A percentile compares a stretch with the other conserved stretches of the same genome.
phyloP scores from a whole-genome alignment of 2,888 invertebrate genomes.

The Halictus ligatus region DNA sequence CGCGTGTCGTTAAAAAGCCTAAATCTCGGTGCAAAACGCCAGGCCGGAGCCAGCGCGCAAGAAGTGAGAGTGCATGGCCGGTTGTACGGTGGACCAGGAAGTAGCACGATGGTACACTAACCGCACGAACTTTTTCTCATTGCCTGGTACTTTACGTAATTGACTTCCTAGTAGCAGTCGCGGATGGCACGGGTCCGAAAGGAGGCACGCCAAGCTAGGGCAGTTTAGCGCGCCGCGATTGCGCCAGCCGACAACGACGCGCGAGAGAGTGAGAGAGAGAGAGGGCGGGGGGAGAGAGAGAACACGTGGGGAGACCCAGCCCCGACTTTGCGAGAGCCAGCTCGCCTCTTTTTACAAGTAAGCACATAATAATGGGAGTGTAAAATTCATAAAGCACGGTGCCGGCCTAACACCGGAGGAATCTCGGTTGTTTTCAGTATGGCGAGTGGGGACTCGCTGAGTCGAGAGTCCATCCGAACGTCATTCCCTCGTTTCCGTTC shows the following conservation, averaged over 20 bases:
- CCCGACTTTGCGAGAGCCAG: not conserved
- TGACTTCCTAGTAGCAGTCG: slow-evolving; percentile 63
- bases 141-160: slow-evolving; percentile 65
- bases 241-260: not conserved
- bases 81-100: slow-evolving; percentile 58
- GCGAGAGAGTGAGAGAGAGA: not conserved
- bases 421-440: slow-evolving; percentile 37
- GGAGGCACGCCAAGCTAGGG: slow-evolving; percentile 32
- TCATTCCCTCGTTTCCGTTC: not conserved
- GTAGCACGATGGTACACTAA: slow-evolving; percentile 66
- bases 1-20: slow-evolving; percentile 14
- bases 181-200: slow-evolving; percentile 61
- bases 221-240: slow-evolving; percentile 43
- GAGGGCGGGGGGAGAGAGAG: not conserved
- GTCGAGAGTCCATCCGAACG: slow-evolving; percentile 4
- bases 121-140: slow-evolving; percentile 61
- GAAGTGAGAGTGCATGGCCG: slow-evolving; percentile 58
- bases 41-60: slow-evolving; percentile 26
- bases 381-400: slow-evolving; percentile 65
- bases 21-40: slow-evolving; percentile 32
- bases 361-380: slow-evolving; percentile 64
- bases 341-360: slow-evolving; percentile 56
- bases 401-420: slow-evolving; percentile 22
- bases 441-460: not conserved
- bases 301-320: not conserved